Evolutionary conservation across 2,797 vertebrate genomes (phyloP).

Genomic region (Threskiornis aethiopicus): DNA sequence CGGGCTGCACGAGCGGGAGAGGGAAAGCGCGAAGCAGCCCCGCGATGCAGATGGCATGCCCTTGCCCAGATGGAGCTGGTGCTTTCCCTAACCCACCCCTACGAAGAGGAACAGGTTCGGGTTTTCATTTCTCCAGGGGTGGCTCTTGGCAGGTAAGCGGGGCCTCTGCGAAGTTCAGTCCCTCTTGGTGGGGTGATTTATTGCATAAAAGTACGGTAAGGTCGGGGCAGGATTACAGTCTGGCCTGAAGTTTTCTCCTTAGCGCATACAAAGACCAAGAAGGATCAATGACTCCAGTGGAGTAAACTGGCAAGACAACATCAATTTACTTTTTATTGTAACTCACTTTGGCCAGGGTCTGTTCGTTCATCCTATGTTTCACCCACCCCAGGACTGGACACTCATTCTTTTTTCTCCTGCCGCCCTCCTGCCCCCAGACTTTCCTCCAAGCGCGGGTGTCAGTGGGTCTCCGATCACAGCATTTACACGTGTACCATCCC

Average conservation of each 20-base stretch:
- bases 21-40: background rate
- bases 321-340: background rate
- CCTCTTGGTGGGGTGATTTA: background rate
- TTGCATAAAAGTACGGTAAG: background rate
- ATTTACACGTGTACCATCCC: background rate
- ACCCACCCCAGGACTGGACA: background rate
- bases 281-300: background rate
- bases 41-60: accelerated
- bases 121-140: background rate
- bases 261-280: background rate
- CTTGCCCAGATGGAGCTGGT: background rate
- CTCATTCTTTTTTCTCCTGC: background rate
- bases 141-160: background rate
- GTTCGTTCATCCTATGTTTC: background rate
- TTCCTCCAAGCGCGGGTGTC: accelerated
- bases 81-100: background rate
- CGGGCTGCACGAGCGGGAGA: accelerated
- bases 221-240: background rate
- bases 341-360: background rate
- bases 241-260: background rate
- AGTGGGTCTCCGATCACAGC: background rate
- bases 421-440: background rate
- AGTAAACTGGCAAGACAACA: background rate
- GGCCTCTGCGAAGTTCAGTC: background rate
- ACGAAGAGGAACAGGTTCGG: background rate